These are phyloP conservation scores for Caenorhabditis sp. DNA, from an alignment of 2,888 invertebrate species.

Conservation along the genomic window DNA sequence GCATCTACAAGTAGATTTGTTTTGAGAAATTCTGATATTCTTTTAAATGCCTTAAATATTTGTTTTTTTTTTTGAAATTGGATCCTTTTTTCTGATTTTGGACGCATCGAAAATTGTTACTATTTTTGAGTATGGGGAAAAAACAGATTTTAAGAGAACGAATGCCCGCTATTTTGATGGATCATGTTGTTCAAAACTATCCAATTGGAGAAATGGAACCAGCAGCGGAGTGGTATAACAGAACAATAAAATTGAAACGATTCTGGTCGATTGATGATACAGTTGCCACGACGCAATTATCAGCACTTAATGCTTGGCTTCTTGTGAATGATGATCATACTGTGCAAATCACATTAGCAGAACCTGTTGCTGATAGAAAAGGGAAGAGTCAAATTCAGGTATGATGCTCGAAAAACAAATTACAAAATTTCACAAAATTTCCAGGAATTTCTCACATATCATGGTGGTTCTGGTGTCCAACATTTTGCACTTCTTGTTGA, in stretches of 20 bases:
- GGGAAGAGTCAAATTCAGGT: slow-evolving; percentile 45
- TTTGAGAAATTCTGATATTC: no score
- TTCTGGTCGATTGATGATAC: slow-evolving; percentile 75
- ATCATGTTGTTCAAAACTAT: slow-evolving; percentile 96
- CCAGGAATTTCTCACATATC: slow-evolving; percentile 92
- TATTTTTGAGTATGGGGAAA: not conserved
- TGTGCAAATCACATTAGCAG: slow-evolving; percentile 62
- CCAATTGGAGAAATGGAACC: slow-evolving; percentile 88
- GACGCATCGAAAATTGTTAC: no score
- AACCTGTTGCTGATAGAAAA: slow-evolving; percentile 49
- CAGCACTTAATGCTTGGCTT: slow-evolving; percentile 58
- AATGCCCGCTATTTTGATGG: slow-evolving; percentile 83
- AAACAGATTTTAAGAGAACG: slow-evolving; percentile 72
- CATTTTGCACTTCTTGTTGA: slow-evolving; percentile 92
- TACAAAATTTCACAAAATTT: not conserved
- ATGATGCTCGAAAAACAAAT: not conserved
- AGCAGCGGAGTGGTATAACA: slow-evolving; percentile 77
- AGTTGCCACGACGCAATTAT: slow-evolving; percentile 53
- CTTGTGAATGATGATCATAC: slow-evolving; percentile 54
- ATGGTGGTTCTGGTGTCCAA: slow-evolving; percentile 91
- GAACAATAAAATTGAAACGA: slow-evolving; percentile 72
- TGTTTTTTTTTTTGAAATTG: no score
- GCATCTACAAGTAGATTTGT: no score
- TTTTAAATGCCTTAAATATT: no score
- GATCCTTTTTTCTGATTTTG: no score